Base-by-base conservation (phyloP, 1,140 invertebrate genomes). In the Samia ricini region DNA sequence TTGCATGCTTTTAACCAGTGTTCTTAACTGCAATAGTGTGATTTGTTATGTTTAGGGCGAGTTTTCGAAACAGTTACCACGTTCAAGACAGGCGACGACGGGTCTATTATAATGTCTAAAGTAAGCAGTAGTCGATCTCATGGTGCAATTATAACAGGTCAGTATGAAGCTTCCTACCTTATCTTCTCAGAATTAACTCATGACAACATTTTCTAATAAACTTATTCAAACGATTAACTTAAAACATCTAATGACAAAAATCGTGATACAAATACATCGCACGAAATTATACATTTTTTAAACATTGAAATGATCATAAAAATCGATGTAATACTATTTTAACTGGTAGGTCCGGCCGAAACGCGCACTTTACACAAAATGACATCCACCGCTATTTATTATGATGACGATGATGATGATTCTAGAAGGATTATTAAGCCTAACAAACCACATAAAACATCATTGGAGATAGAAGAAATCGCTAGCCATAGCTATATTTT, bases 311-410 rank as follows among this genome's bases (percentile, higher is more conserved):
- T 63, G 62, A 54, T 69, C 69, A 52, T 73, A 60, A 77, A 78
- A 74, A 72, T 76, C 71, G 78, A 78, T 78, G 77, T 82, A 78
- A 85, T 85, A 78, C 74, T 90, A 85, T 90, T 89, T 88, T 85
- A 88, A 90, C 79, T 87, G 81, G 58, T 92, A 94, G 93, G 93
- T 93, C 92, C 93, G 64, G 92, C 93, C 63, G 93, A 93, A 91
- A 91, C 91, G 72, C 93, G 92, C 79, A 91, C 91, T 61, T 92
- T 94, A 83, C 93, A 93, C 89, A 93, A 93, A 91, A 92, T 93
- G 91, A 93, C 90, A 60, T 91, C 93, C 48, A 93, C 91, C 8
- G 91, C 92, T 61, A 89, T 93, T 50, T 91, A 92, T 81, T 93
- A 92, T 66, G 86, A 93, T 91, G 79, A 85, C 15, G 89, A 91